phyloP scores from a whole-genome alignment of 2,797 vertebrate species.

The Aulostomus chinensis region DNA sequence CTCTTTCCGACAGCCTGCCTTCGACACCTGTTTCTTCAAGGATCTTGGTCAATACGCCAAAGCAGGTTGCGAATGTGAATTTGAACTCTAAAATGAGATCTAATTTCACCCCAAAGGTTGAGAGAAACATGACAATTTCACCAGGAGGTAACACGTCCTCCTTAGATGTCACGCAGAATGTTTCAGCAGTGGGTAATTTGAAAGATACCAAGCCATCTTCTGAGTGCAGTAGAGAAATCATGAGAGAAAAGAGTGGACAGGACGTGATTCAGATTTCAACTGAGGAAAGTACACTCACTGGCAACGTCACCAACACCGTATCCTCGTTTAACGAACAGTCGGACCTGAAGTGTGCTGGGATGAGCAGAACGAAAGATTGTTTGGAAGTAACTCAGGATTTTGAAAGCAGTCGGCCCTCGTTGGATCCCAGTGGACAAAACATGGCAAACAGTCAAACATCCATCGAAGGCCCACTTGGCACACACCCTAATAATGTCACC shows the following conservation, averaged over 20 bases:
- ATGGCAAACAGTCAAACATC: slow-evolving; percentile 10
- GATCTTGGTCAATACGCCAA: too few relatives aligned
- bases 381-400: slow-evolving; percentile 39
- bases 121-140: too few relatives aligned
- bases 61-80: too few relatives aligned
- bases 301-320: neutral
- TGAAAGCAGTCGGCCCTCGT: slow-evolving; percentile 18
- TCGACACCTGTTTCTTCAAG: too few relatives aligned
- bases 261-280: neutral
- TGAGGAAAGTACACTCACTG: slow-evolving; percentile 16
- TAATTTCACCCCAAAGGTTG: too few relatives aligned
- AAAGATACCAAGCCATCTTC: neutral
- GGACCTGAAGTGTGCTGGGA: slow-evolving; percentile 1
- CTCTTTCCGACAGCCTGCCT: too few relatives aligned
- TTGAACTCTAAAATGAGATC: too few relatives aligned
- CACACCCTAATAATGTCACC: slow-evolving; percentile 41
- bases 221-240: neutral
- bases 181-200: neutral
- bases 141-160: slow-evolving; percentile 8
- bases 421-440: slow-evolving; percentile 18
- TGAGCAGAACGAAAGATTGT: slow-evolving; percentile 11
- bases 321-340: slow-evolving; percentile 15
- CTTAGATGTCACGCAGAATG: slow-evolving; percentile 6
- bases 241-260: neutral
- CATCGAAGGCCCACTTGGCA: neutral